These are phyloP conservation scores for Tupaia tana DNA, from an alignment of 2,113 vertebrate species.

Conservation along the genomic window DNA sequence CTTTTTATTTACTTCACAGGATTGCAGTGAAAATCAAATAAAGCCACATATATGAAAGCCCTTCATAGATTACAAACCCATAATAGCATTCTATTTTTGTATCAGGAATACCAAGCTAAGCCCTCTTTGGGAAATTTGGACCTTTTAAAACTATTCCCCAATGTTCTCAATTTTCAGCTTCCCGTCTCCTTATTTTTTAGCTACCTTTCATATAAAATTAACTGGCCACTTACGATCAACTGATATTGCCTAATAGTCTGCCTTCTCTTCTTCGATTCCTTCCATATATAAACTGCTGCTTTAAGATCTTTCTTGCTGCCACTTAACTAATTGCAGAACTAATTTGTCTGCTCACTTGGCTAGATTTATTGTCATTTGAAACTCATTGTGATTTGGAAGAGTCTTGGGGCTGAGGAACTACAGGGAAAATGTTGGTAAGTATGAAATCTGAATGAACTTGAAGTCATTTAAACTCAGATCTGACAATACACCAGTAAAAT, in stretches of 20 bases:
- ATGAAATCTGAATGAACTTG: neutral
- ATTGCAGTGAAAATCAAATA: neutral
- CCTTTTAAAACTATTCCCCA: neutral
- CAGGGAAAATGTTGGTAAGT: neutral
- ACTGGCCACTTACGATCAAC: neutral
- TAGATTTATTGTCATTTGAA: conserved; percentile 4
- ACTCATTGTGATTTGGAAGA: neutral
- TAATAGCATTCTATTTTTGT: neutral
- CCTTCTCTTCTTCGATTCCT: neutral
- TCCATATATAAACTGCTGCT: neutral
- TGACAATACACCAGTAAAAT: neutral
- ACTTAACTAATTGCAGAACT: neutral
- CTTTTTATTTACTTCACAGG: neutral
- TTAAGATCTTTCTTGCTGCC: neutral
- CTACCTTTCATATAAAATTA: conserved; percentile 9
- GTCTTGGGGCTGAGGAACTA: neutral
- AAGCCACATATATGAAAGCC: neutral
- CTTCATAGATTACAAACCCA: neutral
- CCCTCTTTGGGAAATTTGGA: neutral
- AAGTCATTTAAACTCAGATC: neutral
- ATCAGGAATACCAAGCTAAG: neutral
- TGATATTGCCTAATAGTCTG: neutral
- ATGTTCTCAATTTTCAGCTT: neutral
- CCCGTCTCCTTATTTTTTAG: neutral
- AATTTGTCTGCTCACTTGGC: conserved; percentile 5